A percentile compares a stretch with the other conserved stretches of the same genome.
These are phyloP conservation scores for Drosophila sturtevanti DNA, from an alignment of 1,140 invertebrate genomes.

Conservation along the genomic window DNA sequence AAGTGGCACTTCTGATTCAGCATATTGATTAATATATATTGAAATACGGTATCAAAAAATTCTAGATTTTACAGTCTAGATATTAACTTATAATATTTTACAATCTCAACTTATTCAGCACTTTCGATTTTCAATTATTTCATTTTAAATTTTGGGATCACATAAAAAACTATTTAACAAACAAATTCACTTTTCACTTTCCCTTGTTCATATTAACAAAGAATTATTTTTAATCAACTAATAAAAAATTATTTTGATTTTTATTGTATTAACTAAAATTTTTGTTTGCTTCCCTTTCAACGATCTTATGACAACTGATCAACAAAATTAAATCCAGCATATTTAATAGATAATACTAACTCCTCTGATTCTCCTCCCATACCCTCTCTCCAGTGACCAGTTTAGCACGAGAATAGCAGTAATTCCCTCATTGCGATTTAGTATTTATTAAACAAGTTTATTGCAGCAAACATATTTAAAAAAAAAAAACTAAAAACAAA, in stretches of 20 bases:
- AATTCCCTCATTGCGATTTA: background rate
- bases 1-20: background rate
- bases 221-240: background rate
- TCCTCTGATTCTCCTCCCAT: background rate
- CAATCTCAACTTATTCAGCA: too few species aligned
- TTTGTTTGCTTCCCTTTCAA: background rate
- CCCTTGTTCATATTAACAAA: too few species aligned
- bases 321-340: background rate
- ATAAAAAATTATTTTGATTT: background rate
- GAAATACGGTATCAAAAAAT: too few species aligned
- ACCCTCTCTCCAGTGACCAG: background rate
- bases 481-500: background rate
- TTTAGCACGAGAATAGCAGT: background rate
- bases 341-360: conserved; percentile 3
- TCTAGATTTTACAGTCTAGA: too few species aligned
- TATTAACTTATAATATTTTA: too few species aligned
- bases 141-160: too few species aligned
- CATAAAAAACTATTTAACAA: too few species aligned
- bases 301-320: background rate
- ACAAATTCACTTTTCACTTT: too few species aligned
- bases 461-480: background rate
- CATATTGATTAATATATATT: background rate
- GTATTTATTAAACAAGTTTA: background rate
- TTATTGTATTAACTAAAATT: background rate
- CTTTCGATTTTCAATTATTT: too few species aligned